A percentile compares a stretch with the other conserved stretches of the same genome.
Conservation (phyloP, 2,113 vertebrate genomes). For the Gymnogyps californianus region DNA sequence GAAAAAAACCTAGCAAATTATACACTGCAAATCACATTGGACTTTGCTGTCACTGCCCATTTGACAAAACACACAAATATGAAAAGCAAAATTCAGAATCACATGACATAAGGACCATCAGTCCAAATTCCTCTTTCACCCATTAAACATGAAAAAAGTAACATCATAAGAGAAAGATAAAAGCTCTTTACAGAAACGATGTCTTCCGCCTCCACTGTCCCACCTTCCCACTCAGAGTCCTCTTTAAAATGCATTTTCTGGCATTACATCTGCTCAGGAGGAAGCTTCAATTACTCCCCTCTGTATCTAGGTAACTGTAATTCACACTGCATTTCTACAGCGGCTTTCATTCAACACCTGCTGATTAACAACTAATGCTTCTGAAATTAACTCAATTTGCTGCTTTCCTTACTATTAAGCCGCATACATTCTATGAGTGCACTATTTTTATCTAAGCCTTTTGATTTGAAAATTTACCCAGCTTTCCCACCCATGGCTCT, state of each 20-base stretch:
- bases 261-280: background rate
- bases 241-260: background rate
- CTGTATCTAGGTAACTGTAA: background rate
- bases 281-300: background rate
- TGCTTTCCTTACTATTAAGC: background rate
- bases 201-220: background rate
- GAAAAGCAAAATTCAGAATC: background rate
- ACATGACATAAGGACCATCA: fast-evolving
- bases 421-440: fast-evolving
- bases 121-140: background rate
- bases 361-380: background rate
- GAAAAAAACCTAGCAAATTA: background rate
- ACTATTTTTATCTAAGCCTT: background rate
- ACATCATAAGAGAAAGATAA: background rate
- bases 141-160: background rate
- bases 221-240: background rate
- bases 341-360: background rate
- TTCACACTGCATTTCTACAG: background rate
- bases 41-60: background rate
- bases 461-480: background rate
- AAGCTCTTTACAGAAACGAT: background rate
- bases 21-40: background rate
- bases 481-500: background rate
- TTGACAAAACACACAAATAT: background rate
- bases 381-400: background rate